Conservation (phyloP, 2,888 invertebrate species). For the Drosophila testacea region DNA sequence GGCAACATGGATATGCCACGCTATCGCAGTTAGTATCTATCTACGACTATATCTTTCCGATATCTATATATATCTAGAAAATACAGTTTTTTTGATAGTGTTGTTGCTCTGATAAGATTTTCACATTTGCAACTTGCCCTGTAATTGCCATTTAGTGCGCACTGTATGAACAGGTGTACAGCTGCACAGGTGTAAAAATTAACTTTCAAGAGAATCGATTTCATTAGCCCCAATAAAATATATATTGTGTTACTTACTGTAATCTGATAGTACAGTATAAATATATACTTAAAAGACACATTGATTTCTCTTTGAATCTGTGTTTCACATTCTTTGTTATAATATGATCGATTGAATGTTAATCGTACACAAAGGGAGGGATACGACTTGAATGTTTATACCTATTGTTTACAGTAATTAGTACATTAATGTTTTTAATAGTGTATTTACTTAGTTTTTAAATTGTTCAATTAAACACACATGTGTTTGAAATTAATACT, state of each 20-base stretch:
- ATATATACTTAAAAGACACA: conserved; percentile 3
- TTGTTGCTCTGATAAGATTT: conserved; percentile 16
- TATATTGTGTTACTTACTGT: conserved; percentile 11
- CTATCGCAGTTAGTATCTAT: conserved; percentile 72
- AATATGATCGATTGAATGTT: conserved; percentile 3
- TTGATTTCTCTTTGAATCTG: background rate
- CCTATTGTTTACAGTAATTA: background rate
- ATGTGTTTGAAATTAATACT: background rate
- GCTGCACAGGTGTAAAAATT: conserved; percentile 11
- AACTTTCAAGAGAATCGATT: conserved; percentile 10
- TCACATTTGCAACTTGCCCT: background rate
- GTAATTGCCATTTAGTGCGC: conserved; percentile 1
- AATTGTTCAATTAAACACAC: background rate
- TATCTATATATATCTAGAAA: conserved; percentile 12
- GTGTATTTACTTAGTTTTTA: too few relatives aligned
- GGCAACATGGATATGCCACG: conserved; percentile 69
- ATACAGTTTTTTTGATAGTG: conserved; percentile 10
- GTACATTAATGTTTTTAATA: too few relatives aligned
- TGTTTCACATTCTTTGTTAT: conserved; percentile 10
- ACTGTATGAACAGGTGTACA: conserved; percentile 12
- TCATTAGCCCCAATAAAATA: background rate
- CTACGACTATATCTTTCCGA: background rate
- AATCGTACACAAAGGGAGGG: background rate
- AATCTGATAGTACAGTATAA: conserved; percentile 17
- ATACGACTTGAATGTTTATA: conserved; percentile 1